Conservation (phyloP, 2,888 invertebrate genomes). For the Conistra vaccinii region DNA sequence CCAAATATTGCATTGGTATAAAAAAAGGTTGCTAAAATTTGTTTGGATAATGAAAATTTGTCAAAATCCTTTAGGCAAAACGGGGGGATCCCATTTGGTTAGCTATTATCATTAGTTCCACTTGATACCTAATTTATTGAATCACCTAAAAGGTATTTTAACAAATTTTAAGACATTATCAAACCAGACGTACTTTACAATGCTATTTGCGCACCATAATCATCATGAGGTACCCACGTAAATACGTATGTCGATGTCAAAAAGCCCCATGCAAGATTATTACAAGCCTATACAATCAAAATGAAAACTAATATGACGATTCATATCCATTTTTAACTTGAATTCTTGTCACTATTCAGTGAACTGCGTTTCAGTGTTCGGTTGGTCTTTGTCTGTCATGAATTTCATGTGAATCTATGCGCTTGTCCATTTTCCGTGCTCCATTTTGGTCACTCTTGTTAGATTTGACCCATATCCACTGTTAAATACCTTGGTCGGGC, state of each 20-base stretch:
- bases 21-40: no score
- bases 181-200: no score
- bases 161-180: no score
- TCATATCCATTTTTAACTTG: constrained; percentile 11
- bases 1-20: no score
- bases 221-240: no score
- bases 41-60: no score
- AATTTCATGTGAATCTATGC: constrained; percentile 33
- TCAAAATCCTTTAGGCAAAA: no score
- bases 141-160: no score
- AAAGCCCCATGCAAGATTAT: not conserved
- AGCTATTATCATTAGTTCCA: no score
- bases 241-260: not conserved
- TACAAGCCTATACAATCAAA: not conserved
- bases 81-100: no score
- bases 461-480: constrained; percentile 34
- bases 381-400: constrained; percentile 32
- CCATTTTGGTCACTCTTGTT: constrained; percentile 21
- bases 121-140: no score
- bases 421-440: constrained; percentile 38
- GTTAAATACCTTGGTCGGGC: constrained; percentile 23
- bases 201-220: no score
- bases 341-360: constrained; percentile 13
- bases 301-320: not conserved
- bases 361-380: constrained; percentile 5